These are phyloP conservation scores for Plestiodon gilberti DNA, from an alignment of 2,113 vertebrate species.

Conservation along the genomic window DNA sequence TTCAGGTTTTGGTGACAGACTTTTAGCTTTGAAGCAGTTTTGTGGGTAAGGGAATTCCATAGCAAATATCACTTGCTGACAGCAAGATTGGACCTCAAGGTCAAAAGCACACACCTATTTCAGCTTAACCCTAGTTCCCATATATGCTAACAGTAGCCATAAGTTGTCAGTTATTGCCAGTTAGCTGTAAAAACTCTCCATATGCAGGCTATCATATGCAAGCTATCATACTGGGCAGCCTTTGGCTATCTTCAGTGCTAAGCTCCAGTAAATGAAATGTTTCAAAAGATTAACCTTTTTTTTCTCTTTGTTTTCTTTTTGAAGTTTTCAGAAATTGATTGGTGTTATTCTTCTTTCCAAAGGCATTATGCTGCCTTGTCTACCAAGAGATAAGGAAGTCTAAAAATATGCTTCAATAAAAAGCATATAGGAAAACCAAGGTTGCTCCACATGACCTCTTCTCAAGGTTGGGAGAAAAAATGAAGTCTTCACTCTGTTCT, in stretches of 20 bases:
- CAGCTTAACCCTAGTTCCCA: background rate
- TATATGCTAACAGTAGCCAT: background rate
- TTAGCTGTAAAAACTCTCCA: background rate
- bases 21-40: too few relatives aligned
- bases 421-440: background rate
- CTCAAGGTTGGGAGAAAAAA: background rate
- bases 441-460: rapidly evolving
- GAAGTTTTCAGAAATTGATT: background rate
- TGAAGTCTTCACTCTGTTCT: background rate
- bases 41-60: too few relatives aligned
- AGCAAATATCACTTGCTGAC: too few relatives aligned
- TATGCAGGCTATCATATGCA: too few relatives aligned
- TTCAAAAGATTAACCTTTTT: background rate
- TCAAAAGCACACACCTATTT: background rate
- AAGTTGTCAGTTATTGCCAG: background rate
- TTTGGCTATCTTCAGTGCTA: background rate
- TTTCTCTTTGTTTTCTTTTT: background rate
- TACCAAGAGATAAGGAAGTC: background rate
- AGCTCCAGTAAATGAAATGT: background rate
- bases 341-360: background rate
- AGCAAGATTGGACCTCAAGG: too few relatives aligned
- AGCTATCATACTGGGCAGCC: background rate
- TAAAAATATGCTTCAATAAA: rapidly evolving
- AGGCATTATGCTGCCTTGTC: background rate
- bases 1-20: too few relatives aligned